These are phyloP conservation scores for Fundulus diaphanus DNA, from an alignment of 2,797 vertebrate genomes.

Conservation along the genomic window DNA sequence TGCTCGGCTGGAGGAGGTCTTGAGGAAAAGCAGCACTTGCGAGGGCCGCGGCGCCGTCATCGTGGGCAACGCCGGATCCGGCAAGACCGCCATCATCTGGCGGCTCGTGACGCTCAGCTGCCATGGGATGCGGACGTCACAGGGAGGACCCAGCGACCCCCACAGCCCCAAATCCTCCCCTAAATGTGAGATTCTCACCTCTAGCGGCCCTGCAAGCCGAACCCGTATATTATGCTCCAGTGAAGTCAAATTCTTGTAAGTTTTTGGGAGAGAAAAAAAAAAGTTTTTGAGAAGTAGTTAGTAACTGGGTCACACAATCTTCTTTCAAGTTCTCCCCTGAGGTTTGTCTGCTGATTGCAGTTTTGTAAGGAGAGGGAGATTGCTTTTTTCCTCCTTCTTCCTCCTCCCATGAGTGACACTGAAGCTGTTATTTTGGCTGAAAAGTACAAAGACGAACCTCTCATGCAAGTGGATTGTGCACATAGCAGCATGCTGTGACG, in stretches of 20 bases:
- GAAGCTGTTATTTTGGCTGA: constrained; percentile 32
- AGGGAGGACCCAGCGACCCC: constrained; percentile 83
- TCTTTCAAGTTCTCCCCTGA: constrained; percentile 68
- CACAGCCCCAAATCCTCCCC: constrained; percentile 87
- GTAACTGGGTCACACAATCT: constrained; percentile 66
- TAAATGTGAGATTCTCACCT: constrained; percentile 81
- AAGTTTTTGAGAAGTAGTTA: constrained; percentile 43
- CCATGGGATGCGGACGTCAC: constrained; percentile 91
- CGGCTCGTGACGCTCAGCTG: constrained; percentile 95
- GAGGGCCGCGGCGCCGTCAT: constrained; percentile 89
- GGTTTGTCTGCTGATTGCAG: constrained; percentile 70
- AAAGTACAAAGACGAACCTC: constrained; percentile 4
- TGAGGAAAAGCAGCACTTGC: constrained; percentile 81
- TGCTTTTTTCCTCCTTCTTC: constrained; percentile 34
- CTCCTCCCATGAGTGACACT: constrained; percentile 34
- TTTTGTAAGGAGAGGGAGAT: constrained; percentile 55
- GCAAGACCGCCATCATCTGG: constrained; percentile 94
- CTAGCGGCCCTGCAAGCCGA: background rate
- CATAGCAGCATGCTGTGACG: constrained; percentile 6
- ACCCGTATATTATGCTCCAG: constrained; percentile 12
- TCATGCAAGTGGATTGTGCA: constrained; percentile 12
- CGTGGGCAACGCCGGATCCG: constrained; percentile 93
- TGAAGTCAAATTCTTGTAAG: constrained; percentile 22
- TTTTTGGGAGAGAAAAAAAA: constrained; percentile 41
- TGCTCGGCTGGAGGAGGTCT: constrained; percentile 87